Base-by-base conservation (phyloP, 2,888 invertebrate genomes). In the Dioctria linearis region DNA sequence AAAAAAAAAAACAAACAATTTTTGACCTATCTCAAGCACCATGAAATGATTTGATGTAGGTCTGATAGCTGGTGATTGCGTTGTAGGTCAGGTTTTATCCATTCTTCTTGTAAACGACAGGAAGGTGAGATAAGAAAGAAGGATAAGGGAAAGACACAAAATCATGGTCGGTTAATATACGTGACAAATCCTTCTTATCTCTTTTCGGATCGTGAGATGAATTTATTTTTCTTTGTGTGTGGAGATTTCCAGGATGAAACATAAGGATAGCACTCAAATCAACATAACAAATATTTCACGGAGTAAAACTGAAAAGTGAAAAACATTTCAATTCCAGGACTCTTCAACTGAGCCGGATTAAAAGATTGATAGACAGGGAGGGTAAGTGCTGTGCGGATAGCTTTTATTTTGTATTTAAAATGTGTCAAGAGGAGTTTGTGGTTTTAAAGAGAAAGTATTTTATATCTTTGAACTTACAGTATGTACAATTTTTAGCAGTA, bases 141-240 rank as follows among this genome's bases (percentile, higher is more conserved):
- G 43, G 51, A 51, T 25, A 8, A 37, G 49, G 54, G 13, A 54
- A 5, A 11, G 39, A 71, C 71, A 71, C 49, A 54, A 71, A 39
- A 49, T 67, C 46, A 51, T 51, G 67, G 67, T 39, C 37, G 54
- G 51, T 54, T 69, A 49, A 54, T 54, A 71, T 71, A 71, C 71
- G 71, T 71, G 71, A 71, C 71, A 71, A 71, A 71, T 71, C 71
- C 71, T 39, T 51, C 49, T 49, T 71, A 71, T 71, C 71, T 71
- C 40, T 4, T 39, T n/a, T 9, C 40, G 39, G 71, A 25, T 49
- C 71, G 71, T 71, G 71, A 71, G 71, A 39, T 71, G 71, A 71
- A 71, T 71, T 71, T 71, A 54, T 49, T 71, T 54, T 46, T 46
- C 0, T 8, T 6, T 25, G 46, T 8, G 5, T 46, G 25, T 46